phyloP scores from a whole-genome alignment of 2,797 vertebrate genomes.

The Botia almorhae region DNA sequence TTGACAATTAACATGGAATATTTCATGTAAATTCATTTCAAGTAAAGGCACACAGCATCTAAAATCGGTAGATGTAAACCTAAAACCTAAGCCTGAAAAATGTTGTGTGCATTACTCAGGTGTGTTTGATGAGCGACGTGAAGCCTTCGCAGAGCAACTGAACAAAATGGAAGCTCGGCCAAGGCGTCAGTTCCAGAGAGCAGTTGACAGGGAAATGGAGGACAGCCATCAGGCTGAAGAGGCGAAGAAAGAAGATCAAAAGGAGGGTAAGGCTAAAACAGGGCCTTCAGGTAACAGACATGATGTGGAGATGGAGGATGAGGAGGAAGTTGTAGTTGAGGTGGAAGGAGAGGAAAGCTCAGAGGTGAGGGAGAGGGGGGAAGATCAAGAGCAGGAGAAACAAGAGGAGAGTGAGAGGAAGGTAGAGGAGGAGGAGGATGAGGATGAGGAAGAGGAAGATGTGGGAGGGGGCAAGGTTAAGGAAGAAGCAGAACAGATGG shows the following conservation, averaged over 20 bases:
- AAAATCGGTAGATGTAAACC: too few relatives aligned
- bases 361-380: constrained; percentile 62
- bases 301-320: constrained; percentile 86
- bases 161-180: constrained; percentile 99
- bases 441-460: constrained; percentile 69
- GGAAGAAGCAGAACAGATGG: constrained; percentile 78
- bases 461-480: constrained; percentile 73
- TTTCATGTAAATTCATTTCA: too few relatives aligned
- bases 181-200: constrained; percentile 90
- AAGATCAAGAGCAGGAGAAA: constrained; percentile 65
- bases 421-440: constrained; percentile 75
- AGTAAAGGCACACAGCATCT: too few relatives aligned
- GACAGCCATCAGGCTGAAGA: constrained; percentile 82
- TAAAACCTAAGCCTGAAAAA: too few relatives aligned
- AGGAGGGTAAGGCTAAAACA: constrained; percentile 99
- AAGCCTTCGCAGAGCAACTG: constrained; percentile 97
- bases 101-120: constrained; percentile 67
- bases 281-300: constrained; percentile 95
- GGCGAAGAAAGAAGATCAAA: constrained; percentile 83
- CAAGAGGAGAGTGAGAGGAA: constrained; percentile 73
- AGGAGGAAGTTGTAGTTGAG: constrained; percentile 85
- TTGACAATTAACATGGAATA: too few relatives aligned
- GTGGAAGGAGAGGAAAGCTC: constrained; percentile 80
- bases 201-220: constrained; percentile 86
- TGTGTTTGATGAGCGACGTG: constrained; percentile 92